A percentile compares a stretch with the other conserved stretches of the same genome.
Evolutionary conservation across 1,140 invertebrate species (phyloP).

Genomic region (Zaprionus inermis): DNA sequence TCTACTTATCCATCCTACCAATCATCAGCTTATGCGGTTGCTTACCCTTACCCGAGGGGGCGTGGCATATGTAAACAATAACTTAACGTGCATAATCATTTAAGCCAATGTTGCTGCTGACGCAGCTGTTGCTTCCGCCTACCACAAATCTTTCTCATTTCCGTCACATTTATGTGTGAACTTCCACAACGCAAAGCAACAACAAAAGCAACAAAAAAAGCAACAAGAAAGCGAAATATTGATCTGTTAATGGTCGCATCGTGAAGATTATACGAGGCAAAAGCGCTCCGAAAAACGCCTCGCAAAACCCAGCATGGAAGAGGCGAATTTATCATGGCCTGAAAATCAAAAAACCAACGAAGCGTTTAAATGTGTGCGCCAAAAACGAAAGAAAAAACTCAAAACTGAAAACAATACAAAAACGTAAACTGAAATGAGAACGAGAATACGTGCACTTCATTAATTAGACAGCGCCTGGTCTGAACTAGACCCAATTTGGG

Average conservation of each 20-base stretch:
- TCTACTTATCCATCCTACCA: constrained; percentile 17
- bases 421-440: constrained; percentile 33
- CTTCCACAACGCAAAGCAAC: constrained; percentile 29
- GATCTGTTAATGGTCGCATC: constrained; percentile 72
- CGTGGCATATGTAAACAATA: constrained; percentile 60
- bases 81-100: constrained; percentile 52
- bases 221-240: constrained; percentile 64
- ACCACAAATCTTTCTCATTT: constrained; percentile 72
- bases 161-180: constrained; percentile 78
- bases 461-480: constrained; percentile 58
- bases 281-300: constrained; percentile 50
- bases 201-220: constrained; percentile 18
- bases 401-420: constrained; percentile 15
- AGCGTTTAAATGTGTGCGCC: constrained; percentile 75
- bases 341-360: constrained; percentile 64
- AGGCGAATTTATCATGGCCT: constrained; percentile 62
- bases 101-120: constrained; percentile 25
- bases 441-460: constrained; percentile 67
- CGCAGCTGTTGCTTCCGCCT: constrained; percentile 66
- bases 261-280: constrained; percentile 43
- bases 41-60: constrained; percentile 17
- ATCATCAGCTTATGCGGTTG: constrained; percentile 12
- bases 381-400: constrained; percentile 30
- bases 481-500: constrained; percentile 14
- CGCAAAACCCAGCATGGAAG: constrained; percentile 31